A percentile compares a stretch with the other conserved stretches of the same genome.
phyloP scores from a whole-genome alignment of 2,888 invertebrate genomes.

The Apotomis turbidana region DNA sequence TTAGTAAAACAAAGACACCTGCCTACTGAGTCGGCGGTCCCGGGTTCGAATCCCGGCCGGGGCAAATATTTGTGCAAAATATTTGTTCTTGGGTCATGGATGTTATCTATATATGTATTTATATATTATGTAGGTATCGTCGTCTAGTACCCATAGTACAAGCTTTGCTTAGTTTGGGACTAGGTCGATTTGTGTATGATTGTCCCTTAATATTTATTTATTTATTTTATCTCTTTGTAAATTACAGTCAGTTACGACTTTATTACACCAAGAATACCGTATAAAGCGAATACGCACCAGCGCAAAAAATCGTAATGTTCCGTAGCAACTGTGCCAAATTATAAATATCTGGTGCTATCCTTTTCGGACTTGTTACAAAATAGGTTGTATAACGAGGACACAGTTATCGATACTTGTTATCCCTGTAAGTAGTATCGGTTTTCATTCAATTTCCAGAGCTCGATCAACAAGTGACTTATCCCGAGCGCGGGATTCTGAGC shows the following conservation, averaged over 20 bases:
- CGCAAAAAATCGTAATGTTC: too few species aligned
- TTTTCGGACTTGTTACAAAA: background rate
- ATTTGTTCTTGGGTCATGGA: too few species aligned
- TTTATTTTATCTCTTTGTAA: background rate
- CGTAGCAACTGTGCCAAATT: background rate
- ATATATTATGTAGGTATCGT: too few species aligned
- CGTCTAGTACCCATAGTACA: too few species aligned
- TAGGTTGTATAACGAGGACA: background rate
- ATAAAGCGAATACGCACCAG: background rate
- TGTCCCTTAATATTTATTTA: too few species aligned
- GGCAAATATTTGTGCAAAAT: too few species aligned
- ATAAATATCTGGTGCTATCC: background rate
- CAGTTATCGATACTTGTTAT: background rate
- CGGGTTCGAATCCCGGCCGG: too few species aligned
- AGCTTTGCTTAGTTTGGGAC: too few species aligned
- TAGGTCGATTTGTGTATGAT: too few species aligned
- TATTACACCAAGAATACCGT: background rate
- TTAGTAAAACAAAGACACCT: background rate
- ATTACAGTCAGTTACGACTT: background rate
- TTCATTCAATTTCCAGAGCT: conserved; percentile 47
- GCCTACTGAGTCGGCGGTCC: too few species aligned
- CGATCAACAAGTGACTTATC: conserved; percentile 59
- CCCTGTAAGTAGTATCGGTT: background rate
- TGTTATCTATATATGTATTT: too few species aligned
- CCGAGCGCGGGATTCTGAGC: conserved; percentile 15